Conservation (phyloP, 2,888 invertebrate genomes). For the Ptychoptera albimana region DNA sequence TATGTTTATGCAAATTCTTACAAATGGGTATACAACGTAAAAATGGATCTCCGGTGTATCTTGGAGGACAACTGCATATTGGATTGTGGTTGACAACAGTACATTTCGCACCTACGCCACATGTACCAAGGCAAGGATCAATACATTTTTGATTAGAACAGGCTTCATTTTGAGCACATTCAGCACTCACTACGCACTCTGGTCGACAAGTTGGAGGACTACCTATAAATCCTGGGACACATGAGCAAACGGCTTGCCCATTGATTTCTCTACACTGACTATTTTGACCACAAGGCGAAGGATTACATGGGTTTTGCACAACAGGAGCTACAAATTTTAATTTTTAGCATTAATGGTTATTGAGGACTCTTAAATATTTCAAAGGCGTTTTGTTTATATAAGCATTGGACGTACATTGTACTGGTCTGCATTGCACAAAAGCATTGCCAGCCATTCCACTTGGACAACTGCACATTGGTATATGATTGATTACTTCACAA, state of each 20-base stretch:
- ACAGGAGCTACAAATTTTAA: conserved; percentile 29
- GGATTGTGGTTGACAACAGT: conserved; percentile 51
- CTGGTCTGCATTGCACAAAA: conserved; percentile 37
- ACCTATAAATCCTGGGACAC: conserved; percentile 45
- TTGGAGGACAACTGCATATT: conserved; percentile 53
- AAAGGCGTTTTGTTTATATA: too few relatives aligned
- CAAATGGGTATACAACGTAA: conserved; percentile 40
- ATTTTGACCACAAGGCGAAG: conserved; percentile 59
- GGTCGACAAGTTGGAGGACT: conserved; percentile 58
- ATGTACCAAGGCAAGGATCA: conserved; percentile 50
- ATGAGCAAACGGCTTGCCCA: conserved; percentile 56
- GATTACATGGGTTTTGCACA: conserved; percentile 34
- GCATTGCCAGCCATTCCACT: conserved; percentile 61
- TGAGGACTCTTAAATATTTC: too few relatives aligned
- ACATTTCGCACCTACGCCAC: conserved; percentile 44
- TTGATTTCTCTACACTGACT: conserved; percentile 57
- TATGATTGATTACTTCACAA: conserved; percentile 54
- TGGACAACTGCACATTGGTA: conserved; percentile 51
- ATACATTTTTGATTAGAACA: conserved; percentile 55
- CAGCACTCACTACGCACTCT: conserved; percentile 51
- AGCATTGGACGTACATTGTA: conserved; percentile 19
- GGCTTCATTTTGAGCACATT: conserved; percentile 46
- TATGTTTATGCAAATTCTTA: conserved; percentile 18
- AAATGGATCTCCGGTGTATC: conserved; percentile 51
- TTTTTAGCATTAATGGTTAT: too few relatives aligned